Conservation (phyloP, 35 echinoderm and acorn worm genomes). For the Heliocidaris tuberculata region DNA sequence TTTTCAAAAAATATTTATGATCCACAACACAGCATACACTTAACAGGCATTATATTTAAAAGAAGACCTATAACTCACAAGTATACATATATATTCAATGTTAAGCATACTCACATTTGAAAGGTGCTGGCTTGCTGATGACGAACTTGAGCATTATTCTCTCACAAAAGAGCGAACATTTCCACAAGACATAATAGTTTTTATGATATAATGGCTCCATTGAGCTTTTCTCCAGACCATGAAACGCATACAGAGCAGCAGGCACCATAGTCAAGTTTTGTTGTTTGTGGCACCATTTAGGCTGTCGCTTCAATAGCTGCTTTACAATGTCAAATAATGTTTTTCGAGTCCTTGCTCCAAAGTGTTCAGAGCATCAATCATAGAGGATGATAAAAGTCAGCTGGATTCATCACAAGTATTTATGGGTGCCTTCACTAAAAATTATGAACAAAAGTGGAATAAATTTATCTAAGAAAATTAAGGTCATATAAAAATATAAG, state of each 20-base stretch:
- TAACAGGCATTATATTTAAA: background rate
- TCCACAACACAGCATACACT: too few species aligned
- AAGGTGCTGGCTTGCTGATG: conserved; percentile 47
- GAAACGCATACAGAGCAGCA: background rate
- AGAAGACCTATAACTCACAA: background rate
- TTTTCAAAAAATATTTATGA: background rate
- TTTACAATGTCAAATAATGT: background rate
- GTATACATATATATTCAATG: background rate
- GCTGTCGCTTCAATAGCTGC: background rate
- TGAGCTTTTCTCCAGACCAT: background rate
- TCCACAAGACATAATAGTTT: conserved; percentile 32
- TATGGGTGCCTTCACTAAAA: background rate
- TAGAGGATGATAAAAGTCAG: background rate
- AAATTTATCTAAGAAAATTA: background rate
- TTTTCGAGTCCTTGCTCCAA: background rate
- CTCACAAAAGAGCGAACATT: conserved; percentile 30
- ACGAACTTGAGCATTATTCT: conserved; percentile 48
- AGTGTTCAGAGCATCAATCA: background rate
- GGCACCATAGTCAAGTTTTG: conserved; percentile 15
- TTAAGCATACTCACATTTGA: conserved; percentile 27
- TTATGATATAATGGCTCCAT: background rate
- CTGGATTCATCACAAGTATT: background rate
- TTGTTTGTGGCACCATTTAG: conserved; percentile 21
- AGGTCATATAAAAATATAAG: background rate
- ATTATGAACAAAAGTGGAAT: background rate